phyloP scores from a whole-genome alignment of 2,113 vertebrate genomes.

The Saccopteryx bilineata region DNA sequence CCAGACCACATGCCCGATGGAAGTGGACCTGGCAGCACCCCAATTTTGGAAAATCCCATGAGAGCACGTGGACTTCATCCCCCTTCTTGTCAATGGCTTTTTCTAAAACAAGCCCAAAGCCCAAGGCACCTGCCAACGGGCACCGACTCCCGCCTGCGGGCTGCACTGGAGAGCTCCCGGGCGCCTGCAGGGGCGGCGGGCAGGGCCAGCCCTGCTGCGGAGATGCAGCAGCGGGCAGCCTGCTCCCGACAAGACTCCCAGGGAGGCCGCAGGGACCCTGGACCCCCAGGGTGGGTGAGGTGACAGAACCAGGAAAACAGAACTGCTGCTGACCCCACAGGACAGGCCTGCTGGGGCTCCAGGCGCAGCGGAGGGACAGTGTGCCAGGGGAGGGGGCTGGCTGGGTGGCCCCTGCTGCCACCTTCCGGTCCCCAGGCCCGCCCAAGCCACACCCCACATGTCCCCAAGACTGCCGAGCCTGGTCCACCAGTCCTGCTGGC shows the following conservation, averaged over 20 bases:
- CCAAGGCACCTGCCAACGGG: neutral
- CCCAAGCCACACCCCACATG: neutral
- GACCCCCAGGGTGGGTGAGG: too few species aligned
- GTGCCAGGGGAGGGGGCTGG: neutral
- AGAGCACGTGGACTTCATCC: fast-evolving
- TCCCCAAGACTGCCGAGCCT: neutral
- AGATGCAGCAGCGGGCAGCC: neutral
- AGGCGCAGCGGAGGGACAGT: neutral
- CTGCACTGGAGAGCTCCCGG: fast-evolving
- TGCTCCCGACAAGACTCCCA: fast-evolving
- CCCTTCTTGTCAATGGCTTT: neutral
- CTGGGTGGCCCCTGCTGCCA: neutral
- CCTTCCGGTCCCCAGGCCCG: fast-evolving
- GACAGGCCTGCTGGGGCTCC: neutral
- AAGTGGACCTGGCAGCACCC: fast-evolving
- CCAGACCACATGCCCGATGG: fast-evolving
- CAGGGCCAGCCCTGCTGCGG: neutral
- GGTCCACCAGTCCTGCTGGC: neutral
- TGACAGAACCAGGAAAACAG: fast-evolving
- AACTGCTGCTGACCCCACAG: neutral
- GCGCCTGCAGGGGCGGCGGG: fast-evolving
- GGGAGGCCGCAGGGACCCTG: neutral
- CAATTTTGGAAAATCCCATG: neutral
- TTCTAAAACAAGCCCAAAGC: neutral
- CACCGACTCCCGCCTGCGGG: fast-evolving